These are phyloP conservation scores for Caenorhabditis remanei DNA, from an alignment of 1,140 invertebrate species.

Conservation along the genomic window DNA sequence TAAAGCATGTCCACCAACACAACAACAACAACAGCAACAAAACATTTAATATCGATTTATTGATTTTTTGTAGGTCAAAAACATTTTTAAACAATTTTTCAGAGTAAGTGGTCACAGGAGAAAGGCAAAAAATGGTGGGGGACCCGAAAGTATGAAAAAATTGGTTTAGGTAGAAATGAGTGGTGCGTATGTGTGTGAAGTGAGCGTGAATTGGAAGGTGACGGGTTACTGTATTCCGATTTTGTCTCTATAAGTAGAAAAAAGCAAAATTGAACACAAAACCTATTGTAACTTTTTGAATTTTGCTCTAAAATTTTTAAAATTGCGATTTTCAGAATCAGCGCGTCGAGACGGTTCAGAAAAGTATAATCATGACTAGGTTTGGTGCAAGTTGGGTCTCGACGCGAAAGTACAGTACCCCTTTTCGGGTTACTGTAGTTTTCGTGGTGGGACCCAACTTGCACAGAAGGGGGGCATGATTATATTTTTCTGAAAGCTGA, in stretches of 20 bases:
- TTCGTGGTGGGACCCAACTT: neutral
- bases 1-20: neutral
- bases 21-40: too few species aligned
- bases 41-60: too few species aligned
- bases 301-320: neutral
- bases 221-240: constrained; percentile 21
- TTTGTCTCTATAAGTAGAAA: constrained; percentile 14
- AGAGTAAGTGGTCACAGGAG: neutral
- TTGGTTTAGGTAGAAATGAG: too few species aligned
- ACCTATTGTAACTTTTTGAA: too few species aligned
- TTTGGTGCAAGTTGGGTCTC: too few species aligned
- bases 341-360: neutral
- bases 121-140: neutral
- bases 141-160: neutral
- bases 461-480: neutral
- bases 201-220: neutral
- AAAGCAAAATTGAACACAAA: neutral
- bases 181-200: neutral
- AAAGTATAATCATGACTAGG: too few species aligned
- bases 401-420: too few species aligned
- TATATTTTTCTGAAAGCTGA: too few species aligned
- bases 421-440: too few species aligned
- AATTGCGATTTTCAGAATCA: neutral
- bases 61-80: too few species aligned
- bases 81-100: neutral